Percentiles rank a stretch among this genome's conserved stretches.
Conservation (phyloP, 2,113 vertebrate genomes). For the Cyphomyrus discorhynchus region DNA sequence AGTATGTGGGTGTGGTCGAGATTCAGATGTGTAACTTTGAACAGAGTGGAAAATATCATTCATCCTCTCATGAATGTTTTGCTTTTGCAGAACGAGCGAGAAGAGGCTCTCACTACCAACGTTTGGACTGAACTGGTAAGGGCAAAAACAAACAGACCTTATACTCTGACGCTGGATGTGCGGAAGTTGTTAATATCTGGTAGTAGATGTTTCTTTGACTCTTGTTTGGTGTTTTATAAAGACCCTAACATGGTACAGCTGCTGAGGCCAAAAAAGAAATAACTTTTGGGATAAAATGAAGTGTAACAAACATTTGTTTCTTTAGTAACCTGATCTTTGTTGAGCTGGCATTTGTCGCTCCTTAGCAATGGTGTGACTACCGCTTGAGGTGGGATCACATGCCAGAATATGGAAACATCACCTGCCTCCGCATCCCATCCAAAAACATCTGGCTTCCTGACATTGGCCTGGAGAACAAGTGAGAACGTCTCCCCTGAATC, state of each 20-base stretch:
- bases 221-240: not conserved
- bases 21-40: not conserved
- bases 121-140: conserved; percentile 96
- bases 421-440: conserved; percentile 72
- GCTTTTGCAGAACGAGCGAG: conserved; percentile 74
- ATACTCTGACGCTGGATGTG: not conserved
- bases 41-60: not conserved
- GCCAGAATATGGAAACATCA: conserved; percentile 65
- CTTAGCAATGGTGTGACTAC: conserved; percentile 83
- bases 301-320: not conserved
- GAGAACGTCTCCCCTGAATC: conserved; percentile 28
- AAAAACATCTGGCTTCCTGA: conserved; percentile 87
- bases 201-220: not conserved
- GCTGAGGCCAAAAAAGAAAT: not conserved
- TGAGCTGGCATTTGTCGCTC: not conserved
- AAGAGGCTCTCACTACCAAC: conserved; percentile 84
- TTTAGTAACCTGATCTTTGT: not conserved
- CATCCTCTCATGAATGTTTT: conserved; percentile 13
- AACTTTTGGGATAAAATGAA: not conserved
- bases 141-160: not conserved
- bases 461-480: conserved; percentile 90
- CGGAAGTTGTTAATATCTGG: not conserved
- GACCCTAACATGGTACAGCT: not conserved
- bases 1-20: not conserved
- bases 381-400: conserved; percentile 75